Evolutionary conservation across 2,888 invertebrate species (phyloP), one percentile per base, ranked within the genome.

Genomic region (Philereme vetulata): DNA sequence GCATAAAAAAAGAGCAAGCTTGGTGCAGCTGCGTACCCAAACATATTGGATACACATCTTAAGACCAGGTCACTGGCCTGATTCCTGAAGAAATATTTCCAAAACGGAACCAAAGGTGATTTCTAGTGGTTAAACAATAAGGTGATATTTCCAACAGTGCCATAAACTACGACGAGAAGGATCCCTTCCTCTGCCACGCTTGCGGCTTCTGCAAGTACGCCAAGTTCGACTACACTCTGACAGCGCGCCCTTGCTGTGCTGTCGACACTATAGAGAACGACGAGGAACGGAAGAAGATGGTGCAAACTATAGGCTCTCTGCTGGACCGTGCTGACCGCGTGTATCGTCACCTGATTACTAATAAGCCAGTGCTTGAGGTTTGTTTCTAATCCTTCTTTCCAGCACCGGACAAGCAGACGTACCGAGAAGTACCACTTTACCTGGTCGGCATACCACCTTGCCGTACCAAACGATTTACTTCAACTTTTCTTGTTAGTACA

Each of bases 161-260:
- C 0, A 99, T 99, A 73, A 99, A 99, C 89, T 99, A 99, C 86
- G 99, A 99, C 84, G 99, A 99, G 84, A 98, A 98, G 84, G 99
- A 99, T 89, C 99, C 99, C 0, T 99, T 99, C 94, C 92, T 99
- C 33, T 99, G 99, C 81, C 99, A 99, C 87, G 97, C 98, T 4
- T 99, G 99, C 87, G 99, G 99, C 0, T 99, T 98, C 92, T 99
- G 99, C 93, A 99, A 99, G 90, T 99, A 99, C 88, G 99, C 99
- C 40, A 98, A 99, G 89, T 99, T 99, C 85, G 99, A 99, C 89
- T 98, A 98, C 88, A 97, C 97, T 7, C 93, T 99, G 60, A 96
- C 96, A 4, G 98, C 97, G 4, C 95, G 97, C 32, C 96, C 98
- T 0, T 98, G 98, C 79, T 99, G 98, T 85, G 98, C 98, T 21